Conservation (phyloP, 2,113 vertebrate genomes). For the Ardeotis arabs region DNA sequence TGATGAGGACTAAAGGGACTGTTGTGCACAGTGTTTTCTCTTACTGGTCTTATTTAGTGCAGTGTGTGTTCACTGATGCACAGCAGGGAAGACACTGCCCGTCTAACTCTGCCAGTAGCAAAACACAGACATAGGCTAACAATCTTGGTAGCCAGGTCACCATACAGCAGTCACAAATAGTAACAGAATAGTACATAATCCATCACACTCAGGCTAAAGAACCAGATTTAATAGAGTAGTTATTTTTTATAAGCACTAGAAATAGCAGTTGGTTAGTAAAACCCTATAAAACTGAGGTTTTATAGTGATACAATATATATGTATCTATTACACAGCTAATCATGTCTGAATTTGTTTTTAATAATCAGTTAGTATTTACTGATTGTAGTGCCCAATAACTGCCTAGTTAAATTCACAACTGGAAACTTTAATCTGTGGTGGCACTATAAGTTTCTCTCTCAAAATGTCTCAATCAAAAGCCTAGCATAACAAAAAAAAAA, state of each 20-base stretch:
- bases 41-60: not conserved
- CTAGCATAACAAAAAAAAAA: not conserved
- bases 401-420: constrained; percentile 7
- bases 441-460: not conserved
- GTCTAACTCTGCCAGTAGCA: not conserved
- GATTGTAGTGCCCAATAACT: not conserved
- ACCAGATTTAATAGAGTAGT: not conserved
- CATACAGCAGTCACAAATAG: not conserved
- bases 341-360: constrained; percentile 36
- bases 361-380: not conserved
- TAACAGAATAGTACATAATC: not conserved
- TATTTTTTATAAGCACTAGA: constrained; percentile 32
- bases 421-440: not conserved
- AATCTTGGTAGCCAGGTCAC: not conserved
- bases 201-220: not conserved
- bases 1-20: not conserved
- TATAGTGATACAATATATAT: not conserved
- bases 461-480: not conserved
- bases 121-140: not conserved
- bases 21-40: not conserved
- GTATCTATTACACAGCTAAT: not conserved
- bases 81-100: not conserved
- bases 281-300: constrained; percentile 5
- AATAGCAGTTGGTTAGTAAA: constrained; percentile 34
- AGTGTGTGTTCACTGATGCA: not conserved